phyloP scores from a whole-genome alignment of 2,113 vertebrate genomes.

The Daphoenositta chrysoptera region DNA sequence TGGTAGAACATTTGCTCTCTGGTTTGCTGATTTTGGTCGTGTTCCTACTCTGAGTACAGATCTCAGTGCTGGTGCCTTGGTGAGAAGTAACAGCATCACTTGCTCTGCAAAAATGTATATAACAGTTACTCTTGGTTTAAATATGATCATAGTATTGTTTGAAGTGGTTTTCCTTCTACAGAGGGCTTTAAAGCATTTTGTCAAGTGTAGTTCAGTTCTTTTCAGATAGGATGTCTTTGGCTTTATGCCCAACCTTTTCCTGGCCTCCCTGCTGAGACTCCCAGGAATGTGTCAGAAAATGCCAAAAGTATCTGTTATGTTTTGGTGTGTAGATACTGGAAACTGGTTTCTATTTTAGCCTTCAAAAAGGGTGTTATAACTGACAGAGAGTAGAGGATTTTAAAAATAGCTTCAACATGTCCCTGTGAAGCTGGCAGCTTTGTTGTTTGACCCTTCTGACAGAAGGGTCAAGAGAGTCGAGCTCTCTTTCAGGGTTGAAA shows the following conservation, averaged over 20 bases:
- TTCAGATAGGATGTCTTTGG: not conserved
- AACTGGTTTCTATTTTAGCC: conserved; percentile 4
- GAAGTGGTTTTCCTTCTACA: not conserved
- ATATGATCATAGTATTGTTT: not conserved
- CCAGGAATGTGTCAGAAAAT: not conserved
- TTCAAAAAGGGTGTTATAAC: not conserved
- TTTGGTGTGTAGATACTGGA: not conserved
- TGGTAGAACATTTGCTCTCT: not conserved
- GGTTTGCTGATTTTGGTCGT: not conserved
- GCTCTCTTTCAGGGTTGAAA: not conserved
- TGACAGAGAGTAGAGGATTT: not conserved
- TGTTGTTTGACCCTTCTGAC: not conserved
- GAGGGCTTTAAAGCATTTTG: not conserved
- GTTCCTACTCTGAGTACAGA: not conserved
- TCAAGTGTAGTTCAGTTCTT: not conserved
- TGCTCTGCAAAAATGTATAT: not conserved
- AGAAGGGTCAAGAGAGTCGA: not conserved
- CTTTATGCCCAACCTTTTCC: not conserved
- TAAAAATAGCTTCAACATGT: conserved; percentile 16
- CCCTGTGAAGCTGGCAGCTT: not conserved
- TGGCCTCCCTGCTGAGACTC: not conserved
- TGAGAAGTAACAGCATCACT: not conserved
- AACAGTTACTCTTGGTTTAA: not conserved
- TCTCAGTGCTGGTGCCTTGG: not conserved
- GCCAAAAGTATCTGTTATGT: not conserved